Evolutionary conservation across 2,888 invertebrate species (phyloP), one percentile per base, ranked within the genome.

Genomic region (Nemotelus pantherinus): DNA sequence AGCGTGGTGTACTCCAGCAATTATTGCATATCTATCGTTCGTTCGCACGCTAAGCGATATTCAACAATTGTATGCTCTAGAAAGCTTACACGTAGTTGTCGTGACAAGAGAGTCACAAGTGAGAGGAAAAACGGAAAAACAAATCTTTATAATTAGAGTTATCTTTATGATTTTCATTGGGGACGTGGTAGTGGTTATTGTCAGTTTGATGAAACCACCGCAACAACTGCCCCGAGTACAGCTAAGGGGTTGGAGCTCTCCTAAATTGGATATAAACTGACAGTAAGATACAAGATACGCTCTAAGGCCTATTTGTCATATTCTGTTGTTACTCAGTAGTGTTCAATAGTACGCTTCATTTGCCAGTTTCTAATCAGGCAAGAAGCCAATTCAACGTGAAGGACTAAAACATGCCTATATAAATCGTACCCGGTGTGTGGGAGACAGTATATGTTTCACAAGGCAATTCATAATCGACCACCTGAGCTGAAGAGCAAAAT

Each of bases 41-140:
- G 50, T 50, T 50, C 55, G 39, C 63, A 63, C 43, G 25, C 67
- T 47, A 70, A 70, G 53, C 70, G 70, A 74, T 48, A 74, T 60
- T 63, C 74, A 74, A 74, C 74, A 74, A 74, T 60, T 74, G 63
- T 25, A 25, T 74, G 74, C 74, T 74, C 74, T 43, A 63, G 5
- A 63, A 63, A 72, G 47, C 58, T 60, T 10, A 48, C 74, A 70
- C 43, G 50, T 48, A 63, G 9, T n/a, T 9, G 63, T 25, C 25
- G 25, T 25, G 25, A 39, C 9, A 63, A 25, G 57, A 72, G n/a
- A 6, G 45, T 25, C 5, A 53, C 9, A 70, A n/a, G 44, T 50
- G 55, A 70, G 4, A 48, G 3, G 25, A 72, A 60, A 58, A 72
- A 63, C 39, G n/a, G 50, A 45, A 44, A 72, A 57, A 41, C 57